Conservation (phyloP, 2,797 vertebrate genomes). For the Glossophaga mutica region DNA sequence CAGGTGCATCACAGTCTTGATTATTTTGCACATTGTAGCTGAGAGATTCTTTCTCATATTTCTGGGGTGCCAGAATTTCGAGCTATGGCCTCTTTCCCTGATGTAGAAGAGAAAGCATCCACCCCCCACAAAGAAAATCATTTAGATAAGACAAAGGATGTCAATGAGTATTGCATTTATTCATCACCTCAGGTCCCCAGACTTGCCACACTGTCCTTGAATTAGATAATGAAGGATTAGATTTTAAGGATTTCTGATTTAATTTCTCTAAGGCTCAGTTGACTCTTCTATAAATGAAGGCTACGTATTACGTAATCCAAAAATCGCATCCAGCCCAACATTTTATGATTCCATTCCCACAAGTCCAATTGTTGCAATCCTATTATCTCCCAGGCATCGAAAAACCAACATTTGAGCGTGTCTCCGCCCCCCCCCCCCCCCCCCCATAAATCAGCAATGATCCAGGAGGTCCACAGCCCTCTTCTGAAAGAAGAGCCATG, state of each 20-base stretch:
- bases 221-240: not conserved
- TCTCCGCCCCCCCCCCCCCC: not conserved
- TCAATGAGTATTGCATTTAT: not conserved
- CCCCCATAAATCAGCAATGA: not conserved
- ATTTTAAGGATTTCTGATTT: not conserved
- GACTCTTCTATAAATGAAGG: not conserved
- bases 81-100: not conserved
- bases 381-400: not conserved
- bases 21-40: not conserved
- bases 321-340: not conserved
- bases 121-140: not conserved
- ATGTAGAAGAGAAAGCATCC: not conserved
- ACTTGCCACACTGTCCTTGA: not conserved
- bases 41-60: not conserved
- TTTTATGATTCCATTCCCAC: slow-evolving; percentile 11
- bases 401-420: not conserved
- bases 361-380: not conserved
- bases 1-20: not conserved
- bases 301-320: not conserved
- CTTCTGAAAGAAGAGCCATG: not conserved
- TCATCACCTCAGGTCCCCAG: not conserved
- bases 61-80: not conserved
- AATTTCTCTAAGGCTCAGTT: not conserved
- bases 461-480: not conserved
- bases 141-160: not conserved